These are phyloP conservation scores for Hyalella azteca DNA, from an alignment of 2,888 invertebrate species.

Conservation along the genomic window DNA sequence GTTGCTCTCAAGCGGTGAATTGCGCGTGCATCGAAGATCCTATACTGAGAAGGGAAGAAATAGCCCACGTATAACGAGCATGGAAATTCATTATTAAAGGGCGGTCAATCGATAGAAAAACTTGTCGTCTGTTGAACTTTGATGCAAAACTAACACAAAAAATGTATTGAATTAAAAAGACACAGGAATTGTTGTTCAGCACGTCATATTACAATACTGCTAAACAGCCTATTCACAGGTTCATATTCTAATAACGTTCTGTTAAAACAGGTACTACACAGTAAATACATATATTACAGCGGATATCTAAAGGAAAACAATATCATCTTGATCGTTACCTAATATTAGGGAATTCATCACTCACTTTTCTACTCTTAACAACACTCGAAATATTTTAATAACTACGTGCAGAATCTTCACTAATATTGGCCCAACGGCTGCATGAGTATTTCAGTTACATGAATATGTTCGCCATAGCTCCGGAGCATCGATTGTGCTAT, in stretches of 20 bases:
- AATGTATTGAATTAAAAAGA: background rate
- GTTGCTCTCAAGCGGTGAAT: background rate
- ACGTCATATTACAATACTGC: background rate
- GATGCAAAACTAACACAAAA: background rate
- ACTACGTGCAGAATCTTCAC: too few species aligned
- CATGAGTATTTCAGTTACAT: too few species aligned
- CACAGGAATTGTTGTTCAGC: background rate
- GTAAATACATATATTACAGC: constrained; percentile 28
- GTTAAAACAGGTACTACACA: constrained; percentile 20
- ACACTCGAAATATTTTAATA: too few species aligned
- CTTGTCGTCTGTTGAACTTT: too few species aligned
- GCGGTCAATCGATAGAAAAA: background rate
- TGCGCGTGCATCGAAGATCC: background rate
- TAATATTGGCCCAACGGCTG: too few species aligned
- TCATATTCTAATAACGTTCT: constrained; percentile 8
- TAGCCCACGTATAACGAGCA: too few species aligned
- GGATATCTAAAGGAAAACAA: constrained; percentile 13
- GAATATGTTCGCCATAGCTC: too few species aligned
- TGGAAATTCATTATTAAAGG: background rate
- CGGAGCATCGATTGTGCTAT: too few species aligned
- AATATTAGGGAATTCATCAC: too few species aligned
- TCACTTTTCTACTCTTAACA: too few species aligned
- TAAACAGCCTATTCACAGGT: constrained; percentile 31
- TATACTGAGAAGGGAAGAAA: too few species aligned
- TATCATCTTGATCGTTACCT: background rate